Conservation (phyloP, 2,888 invertebrate genomes). For the Ctena decussata region DNA sequence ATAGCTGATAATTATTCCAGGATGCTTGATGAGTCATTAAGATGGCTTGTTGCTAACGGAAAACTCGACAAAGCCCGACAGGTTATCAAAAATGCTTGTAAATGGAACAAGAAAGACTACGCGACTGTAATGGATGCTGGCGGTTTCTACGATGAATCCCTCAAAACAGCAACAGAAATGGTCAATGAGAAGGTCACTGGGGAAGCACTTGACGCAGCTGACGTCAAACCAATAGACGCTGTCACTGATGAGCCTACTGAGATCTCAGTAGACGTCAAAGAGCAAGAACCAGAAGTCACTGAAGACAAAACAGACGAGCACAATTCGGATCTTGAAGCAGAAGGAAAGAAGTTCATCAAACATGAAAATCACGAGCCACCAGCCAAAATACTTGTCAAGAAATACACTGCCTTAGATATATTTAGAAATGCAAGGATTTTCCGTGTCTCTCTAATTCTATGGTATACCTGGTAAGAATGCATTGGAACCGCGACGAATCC, state of each 20-base stretch:
- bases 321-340: neutral
- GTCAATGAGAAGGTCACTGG: too few relatives aligned
- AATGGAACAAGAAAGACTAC: slow-evolving; percentile 65
- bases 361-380: too few relatives aligned
- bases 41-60: slow-evolving; percentile 76
- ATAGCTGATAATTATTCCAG: too few relatives aligned
- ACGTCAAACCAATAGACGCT: neutral
- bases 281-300: neutral
- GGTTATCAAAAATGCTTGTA: slow-evolving; percentile 69
- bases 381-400: slow-evolving; percentile 27
- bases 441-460: slow-evolving; percentile 61
- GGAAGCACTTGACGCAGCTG: neutral
- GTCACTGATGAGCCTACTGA: neutral
- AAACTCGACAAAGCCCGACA: slow-evolving; percentile 59
- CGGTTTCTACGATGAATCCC: slow-evolving; percentile 14
- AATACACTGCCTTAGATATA: slow-evolving; percentile 59
- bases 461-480: slow-evolving; percentile 61
- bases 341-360: neutral
- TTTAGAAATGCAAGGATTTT: slow-evolving; percentile 59
- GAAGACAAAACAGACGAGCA: too few relatives aligned
- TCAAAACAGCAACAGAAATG: neutral
- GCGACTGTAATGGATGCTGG: slow-evolving; percentile 28
- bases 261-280: neutral
- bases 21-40: slow-evolving; percentile 72
- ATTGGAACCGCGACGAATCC: too few relatives aligned